phyloP scores from a whole-genome alignment of 35 echinoderm and acorn worm genomes.

The Ophioderma brevispina region DNA sequence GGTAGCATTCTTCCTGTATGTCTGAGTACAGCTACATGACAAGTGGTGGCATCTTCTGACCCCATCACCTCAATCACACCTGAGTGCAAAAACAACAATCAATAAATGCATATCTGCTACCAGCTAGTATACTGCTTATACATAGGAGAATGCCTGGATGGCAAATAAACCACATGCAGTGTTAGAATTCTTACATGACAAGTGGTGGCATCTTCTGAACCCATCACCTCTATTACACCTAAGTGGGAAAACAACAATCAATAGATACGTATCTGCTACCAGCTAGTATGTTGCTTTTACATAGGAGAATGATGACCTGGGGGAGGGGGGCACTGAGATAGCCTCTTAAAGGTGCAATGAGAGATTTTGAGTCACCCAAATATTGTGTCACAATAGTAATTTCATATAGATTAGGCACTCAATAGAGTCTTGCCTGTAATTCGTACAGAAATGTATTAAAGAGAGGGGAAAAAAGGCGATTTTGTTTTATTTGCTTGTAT shows the following conservation, averaged over 20 bases:
- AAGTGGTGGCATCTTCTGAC: constrained; percentile 41
- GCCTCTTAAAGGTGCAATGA: no score
- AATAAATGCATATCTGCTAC: neutral
- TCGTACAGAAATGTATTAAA: no score
- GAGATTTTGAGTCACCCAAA: no score
- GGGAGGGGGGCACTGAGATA: no score
- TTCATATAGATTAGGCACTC: no score
- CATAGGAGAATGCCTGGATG: neutral
- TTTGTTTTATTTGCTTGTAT: no score
- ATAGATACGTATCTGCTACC: no score
- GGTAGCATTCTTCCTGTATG: constrained; percentile 15
- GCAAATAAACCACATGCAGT: neutral
- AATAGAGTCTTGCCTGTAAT: no score
- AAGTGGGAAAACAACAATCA: neutral
- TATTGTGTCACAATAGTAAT: no score
- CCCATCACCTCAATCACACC: constrained; percentile 25
- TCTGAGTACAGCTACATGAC: constrained; percentile 30
- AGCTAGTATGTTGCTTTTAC: no score
- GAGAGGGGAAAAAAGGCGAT: no score
- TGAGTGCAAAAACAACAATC: neutral
- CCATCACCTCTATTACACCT: neutral
- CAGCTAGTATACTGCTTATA: neutral
- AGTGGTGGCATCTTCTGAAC: neutral
- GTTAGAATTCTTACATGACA: neutral
- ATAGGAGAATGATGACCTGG: no score